Evolutionary conservation across 2,113 vertebrate species (phyloP), one percentile per base, ranked within the genome.

Genomic region (Gila orcuttii): DNA sequence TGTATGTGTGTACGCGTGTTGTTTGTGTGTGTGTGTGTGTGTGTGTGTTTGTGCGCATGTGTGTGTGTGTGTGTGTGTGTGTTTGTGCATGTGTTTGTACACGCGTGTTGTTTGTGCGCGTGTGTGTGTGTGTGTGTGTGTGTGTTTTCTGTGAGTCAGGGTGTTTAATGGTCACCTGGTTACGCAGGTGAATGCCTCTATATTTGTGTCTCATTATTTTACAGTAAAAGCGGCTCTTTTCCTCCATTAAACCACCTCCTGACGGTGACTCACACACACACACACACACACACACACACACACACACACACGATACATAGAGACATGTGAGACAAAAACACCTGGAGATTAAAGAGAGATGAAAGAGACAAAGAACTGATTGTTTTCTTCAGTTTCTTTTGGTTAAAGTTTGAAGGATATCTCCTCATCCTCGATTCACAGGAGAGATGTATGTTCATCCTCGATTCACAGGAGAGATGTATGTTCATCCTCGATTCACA

Each of bases 101-200:
- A 77, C 10, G 9, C 10, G 42, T 45, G 8, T 1, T 69, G 62
- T 69, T 47, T 79, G 66, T 36, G 81, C 39, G 42, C 68, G 66
- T 81, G 83, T 59, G 47, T 59, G 21, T 31, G 82, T 85, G 85
- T 69, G 62, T 71, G 50, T 80, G 66, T 75, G 66, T 81, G 83
- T 47, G 47, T 36, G 25, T 31, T 33, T 33, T 33, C 33, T 33
- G 82, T 82, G 85, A 45, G 57, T 75, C 60, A 36, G 33, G n/a
- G 10, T 4, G n/a, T 60, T 15, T 64, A 64, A 64, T 28, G 25
- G 60, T 64, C 25, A 64, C 25, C 25, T 64, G 62, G 62, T 66
- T 66, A 31, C 15, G 5, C 25, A 6, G 25, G 12, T 66, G 60
- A 47, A 76, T 77, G n/a, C 50, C 23, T 74, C 10, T 62, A 78